Evolutionary conservation across 2,113 vertebrate species (phyloP).

Genomic region (Bolborhynchus lineola): DNA sequence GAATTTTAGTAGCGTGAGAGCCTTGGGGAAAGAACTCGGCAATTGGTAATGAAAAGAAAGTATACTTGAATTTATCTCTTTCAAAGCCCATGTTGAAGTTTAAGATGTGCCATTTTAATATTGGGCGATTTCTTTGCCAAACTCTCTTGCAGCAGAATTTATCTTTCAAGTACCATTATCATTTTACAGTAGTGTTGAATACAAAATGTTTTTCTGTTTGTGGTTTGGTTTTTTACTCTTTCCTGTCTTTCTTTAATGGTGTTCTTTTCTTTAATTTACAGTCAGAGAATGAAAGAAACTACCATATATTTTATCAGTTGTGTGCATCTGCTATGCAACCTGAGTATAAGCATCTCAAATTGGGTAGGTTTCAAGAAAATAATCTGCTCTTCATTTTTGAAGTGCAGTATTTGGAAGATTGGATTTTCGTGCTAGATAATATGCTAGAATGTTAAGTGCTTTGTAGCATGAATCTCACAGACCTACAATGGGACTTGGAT

Average conservation of each 20-base stretch:
- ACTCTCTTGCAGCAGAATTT: background rate
- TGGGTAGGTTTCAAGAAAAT: constrained; percentile 79
- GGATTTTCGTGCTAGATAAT: background rate
- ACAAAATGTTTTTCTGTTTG: background rate
- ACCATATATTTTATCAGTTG: constrained; percentile 98
- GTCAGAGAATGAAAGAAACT: constrained; percentile 96
- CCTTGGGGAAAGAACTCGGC: background rate
- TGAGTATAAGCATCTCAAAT: constrained; percentile 84
- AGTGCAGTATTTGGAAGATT: background rate
- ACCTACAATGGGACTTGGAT: background rate
- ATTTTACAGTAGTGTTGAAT: background rate
- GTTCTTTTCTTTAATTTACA: constrained; percentile 65
- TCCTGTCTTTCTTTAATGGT: background rate
- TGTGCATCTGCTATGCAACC: constrained; percentile 87
- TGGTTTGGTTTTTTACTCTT: background rate
- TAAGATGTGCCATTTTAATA: background rate
- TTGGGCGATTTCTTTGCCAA: background rate
- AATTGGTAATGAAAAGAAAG: background rate
- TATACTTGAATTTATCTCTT: background rate
- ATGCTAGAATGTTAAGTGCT: background rate
- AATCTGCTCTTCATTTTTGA: background rate
- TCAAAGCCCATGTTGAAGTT: background rate
- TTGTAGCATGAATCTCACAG: background rate
- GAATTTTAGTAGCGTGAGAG: background rate
- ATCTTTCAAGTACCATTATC: background rate